Percentiles rank a stretch among this genome's conserved stretches.
Evolutionary conservation across 2,113 vertebrate species (phyloP).

Genomic region (Gopherus evgoodei): DNA sequence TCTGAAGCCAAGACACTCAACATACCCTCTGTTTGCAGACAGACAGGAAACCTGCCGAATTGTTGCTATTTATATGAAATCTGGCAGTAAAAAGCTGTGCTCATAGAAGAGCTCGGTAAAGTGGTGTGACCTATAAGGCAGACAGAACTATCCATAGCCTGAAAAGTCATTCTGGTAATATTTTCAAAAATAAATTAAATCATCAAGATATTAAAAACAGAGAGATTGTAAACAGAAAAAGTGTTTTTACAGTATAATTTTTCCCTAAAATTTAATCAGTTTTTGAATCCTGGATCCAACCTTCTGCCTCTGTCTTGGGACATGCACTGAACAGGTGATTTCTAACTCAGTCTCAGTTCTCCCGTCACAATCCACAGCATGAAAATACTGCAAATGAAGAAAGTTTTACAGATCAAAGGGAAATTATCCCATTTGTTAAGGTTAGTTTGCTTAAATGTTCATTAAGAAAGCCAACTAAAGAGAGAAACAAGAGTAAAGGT

Average conservation of each 20-base stretch:
- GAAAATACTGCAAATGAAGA: neutral
- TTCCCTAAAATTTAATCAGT: neutral
- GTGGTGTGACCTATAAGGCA: neutral
- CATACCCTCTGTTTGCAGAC: neutral
- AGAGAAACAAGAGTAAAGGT: neutral
- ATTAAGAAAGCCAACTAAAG: neutral
- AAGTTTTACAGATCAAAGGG: neutral
- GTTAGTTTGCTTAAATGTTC: neutral
- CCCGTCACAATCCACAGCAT: neutral
- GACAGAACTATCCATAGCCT: neutral
- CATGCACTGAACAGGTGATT: neutral
- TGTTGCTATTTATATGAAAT: neutral
- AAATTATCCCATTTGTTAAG: neutral
- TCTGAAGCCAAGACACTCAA: fast-evolving
- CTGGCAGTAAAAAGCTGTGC: neutral
- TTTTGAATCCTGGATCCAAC: neutral
- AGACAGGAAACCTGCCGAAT: neutral
- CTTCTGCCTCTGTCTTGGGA: neutral
- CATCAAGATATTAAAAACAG: neutral
- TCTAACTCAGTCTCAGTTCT: neutral
- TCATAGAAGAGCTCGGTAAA: neutral
- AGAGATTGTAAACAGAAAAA: neutral
- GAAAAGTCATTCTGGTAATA: neutral
- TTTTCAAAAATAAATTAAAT: neutral
- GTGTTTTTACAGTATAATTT: neutral